Evolutionary conservation across 1,140 invertebrate genomes (phyloP), one percentile per base, ranked within the genome.

Genomic region (Drosophila equinoxialis): DNA sequence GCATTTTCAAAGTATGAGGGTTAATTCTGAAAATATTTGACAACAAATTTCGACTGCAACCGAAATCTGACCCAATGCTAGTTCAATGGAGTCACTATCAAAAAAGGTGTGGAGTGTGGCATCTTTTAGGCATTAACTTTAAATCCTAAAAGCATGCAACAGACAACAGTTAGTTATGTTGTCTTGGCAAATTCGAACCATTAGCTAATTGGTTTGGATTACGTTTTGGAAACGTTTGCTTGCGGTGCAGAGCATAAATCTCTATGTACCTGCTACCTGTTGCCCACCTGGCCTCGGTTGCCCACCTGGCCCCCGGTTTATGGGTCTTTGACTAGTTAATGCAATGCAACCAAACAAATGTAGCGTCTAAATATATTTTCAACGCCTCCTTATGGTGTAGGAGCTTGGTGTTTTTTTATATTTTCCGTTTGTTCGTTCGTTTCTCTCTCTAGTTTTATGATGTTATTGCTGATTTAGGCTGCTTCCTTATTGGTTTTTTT

Each of bases 321-420:
- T 17, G 3, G 33, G 8, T 20, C 8, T 30, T 3, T 23, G 45
- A 6, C 30, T 59, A 51, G 66, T 55, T 63, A 64, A 68, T 69
- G 71, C 57, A 10, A 71, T 70, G 71, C 71, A 69, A n/a, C n/a
- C n/a, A 76, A 75, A 85, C 20, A 23, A 23, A 77, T 61, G 65
- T 51, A 60, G 81, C 83, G 42, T 59, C 82, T 79, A 72, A 82
- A 70, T 86, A 68, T 86, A 85, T 85, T 85, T 85, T 86, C 81
- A 85, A 82, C 62, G 65, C 74, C 20, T 30, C 17, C 45, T 51
- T 51, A 11, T 66, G 41, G 61, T 48, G 41, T 73, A 68, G 73
- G 78, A 75, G 71, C 79, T 81, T 76, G 26, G 48, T 71, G 57
- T 65, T 55, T 45, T 17, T n/a, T 8, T 10, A 8, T 37, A 23